Conservation (phyloP, 2,888 invertebrate genomes). For the Trichopoda pennipes region DNA sequence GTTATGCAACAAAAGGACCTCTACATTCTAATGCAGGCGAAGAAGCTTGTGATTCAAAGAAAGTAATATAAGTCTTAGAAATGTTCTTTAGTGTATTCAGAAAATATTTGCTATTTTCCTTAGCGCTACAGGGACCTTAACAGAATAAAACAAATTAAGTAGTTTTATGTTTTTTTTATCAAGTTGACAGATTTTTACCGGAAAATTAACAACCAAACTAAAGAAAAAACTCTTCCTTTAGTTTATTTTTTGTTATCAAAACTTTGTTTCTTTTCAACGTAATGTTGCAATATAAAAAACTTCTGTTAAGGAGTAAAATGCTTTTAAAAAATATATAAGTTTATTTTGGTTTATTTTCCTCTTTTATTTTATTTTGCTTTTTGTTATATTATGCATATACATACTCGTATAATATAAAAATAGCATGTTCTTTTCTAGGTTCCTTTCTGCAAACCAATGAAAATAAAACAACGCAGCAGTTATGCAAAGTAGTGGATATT, state of each 20-base stretch:
- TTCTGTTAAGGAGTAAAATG: slow-evolving; percentile 27
- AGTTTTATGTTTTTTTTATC: slow-evolving; percentile 12
- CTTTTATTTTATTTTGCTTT: background rate
- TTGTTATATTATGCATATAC: too few relatives aligned
- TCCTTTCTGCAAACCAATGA: background rate
- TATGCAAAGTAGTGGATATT: background rate
- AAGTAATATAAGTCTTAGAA: too few relatives aligned
- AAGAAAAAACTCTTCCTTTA: slow-evolving; percentile 19
- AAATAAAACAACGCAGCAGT: background rate
- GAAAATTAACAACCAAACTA: slow-evolving; percentile 66
- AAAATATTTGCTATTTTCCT: too few relatives aligned
- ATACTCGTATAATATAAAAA: background rate
- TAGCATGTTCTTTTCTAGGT: background rate
- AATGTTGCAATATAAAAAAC: slow-evolving; percentile 49
- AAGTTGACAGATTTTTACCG: slow-evolving; percentile 67
- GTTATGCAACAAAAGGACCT: too few relatives aligned
- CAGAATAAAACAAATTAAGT: background rate
- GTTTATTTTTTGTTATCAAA: slow-evolving; percentile 22
- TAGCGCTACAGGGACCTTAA: background rate
- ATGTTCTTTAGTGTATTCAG: too few relatives aligned
- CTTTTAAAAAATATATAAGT: slow-evolving; percentile 40
- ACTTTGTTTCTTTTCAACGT: slow-evolving; percentile 45
- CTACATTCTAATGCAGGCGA: too few relatives aligned
- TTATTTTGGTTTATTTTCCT: slow-evolving; percentile 6
- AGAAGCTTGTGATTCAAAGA: too few relatives aligned